phyloP scores from a whole-genome alignment of 2,888 invertebrate species.

The Rhabditoides inermis region DNA sequence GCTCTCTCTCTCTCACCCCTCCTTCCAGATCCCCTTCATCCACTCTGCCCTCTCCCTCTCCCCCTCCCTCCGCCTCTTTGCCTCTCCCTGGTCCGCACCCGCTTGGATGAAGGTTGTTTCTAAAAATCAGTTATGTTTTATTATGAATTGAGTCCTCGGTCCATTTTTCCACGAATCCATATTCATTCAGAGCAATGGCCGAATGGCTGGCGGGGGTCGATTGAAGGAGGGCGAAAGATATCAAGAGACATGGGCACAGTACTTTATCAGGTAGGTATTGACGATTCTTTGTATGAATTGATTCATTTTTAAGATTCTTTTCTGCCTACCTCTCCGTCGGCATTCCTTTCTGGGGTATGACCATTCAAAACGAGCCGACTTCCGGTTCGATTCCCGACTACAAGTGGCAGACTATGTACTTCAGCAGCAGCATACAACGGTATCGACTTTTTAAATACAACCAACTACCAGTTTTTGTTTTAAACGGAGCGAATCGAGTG shows the following conservation, averaged over 20 bases:
- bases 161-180: too few species aligned
- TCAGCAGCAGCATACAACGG: constrained; percentile 27
- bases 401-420: constrained; percentile 70
- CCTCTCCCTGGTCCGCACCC: constrained; percentile 60
- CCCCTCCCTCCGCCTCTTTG: constrained; percentile 54
- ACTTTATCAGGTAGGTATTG: constrained; percentile 63
- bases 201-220: constrained; percentile 48
- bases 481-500: neutral
- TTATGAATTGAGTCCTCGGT: too few species aligned
- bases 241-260: constrained; percentile 61
- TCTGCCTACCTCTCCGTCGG: constrained; percentile 66
- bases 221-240: constrained; percentile 11
- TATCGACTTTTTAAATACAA: constrained; percentile 5
- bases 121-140: too few species aligned
- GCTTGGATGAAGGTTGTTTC: constrained; percentile 15
- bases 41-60: constrained; percentile 16
- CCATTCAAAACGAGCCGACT: constrained; percentile 70
- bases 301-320: constrained; percentile 67
- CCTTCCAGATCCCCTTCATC: constrained; percentile 38
- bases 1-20: neutral
- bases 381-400: constrained; percentile 53
- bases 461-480: constrained; percentile 12
- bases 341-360: constrained; percentile 67
- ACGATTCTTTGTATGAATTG: too few species aligned
- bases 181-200: constrained; percentile 60